Conservation (phyloP, 2,797 vertebrate species). For the Trematomus bernacchii region DNA sequence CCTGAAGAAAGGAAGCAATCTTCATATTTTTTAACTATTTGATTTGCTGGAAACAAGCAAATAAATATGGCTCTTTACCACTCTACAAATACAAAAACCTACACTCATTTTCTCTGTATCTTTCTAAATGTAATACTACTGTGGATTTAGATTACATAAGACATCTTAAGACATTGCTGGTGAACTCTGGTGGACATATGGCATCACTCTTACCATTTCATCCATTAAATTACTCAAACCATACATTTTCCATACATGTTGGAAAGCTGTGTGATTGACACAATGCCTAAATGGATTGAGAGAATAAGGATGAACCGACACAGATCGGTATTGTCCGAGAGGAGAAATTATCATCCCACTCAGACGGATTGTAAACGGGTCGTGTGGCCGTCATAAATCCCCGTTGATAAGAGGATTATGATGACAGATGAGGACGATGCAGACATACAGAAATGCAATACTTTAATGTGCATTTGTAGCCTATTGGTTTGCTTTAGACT, state of each 20-base stretch:
- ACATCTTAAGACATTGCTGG: background rate
- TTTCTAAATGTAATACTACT: background rate
- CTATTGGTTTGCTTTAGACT: background rate
- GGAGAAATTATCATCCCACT: slow-evolving; percentile 51
- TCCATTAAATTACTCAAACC: background rate
- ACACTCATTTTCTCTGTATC: no score
- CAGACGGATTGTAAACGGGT: slow-evolving; percentile 60
- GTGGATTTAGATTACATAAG: background rate
- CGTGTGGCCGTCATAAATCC: slow-evolving; percentile 44
- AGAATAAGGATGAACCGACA: background rate
- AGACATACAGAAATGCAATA: slow-evolving; percentile 22
- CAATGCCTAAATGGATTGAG: background rate
- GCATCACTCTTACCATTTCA: background rate
- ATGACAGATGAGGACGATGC: slow-evolving; percentile 47
- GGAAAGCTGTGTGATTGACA: background rate
- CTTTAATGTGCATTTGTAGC: background rate
- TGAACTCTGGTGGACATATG: background rate
- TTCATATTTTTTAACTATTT: no score
- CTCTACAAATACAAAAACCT: no score
- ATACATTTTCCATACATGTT: background rate
- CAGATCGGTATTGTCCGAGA: slow-evolving; percentile 4
- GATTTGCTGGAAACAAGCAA: background rate
- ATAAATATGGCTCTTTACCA: background rate
- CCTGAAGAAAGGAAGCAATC: background rate
- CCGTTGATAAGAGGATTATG: slow-evolving; percentile 74